These are phyloP conservation scores for Papilio glaucus DNA, from an alignment of 1,140 invertebrate species.

Conservation along the genomic window DNA sequence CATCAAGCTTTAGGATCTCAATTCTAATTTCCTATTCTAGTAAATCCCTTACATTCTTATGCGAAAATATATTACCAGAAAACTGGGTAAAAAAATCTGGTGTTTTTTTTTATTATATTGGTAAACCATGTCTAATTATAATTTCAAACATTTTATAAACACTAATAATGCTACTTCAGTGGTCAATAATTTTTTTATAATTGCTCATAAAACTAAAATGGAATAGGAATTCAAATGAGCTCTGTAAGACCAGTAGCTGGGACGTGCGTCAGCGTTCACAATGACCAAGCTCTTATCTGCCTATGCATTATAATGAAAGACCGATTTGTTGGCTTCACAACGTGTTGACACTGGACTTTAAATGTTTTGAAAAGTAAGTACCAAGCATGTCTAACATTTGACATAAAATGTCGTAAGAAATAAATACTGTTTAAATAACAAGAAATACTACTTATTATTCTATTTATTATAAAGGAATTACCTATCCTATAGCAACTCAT, in stretches of 20 bases:
- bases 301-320: slow-evolving; percentile 12
- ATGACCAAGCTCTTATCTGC: slow-evolving; percentile 2
- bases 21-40: slow-evolving; percentile 14
- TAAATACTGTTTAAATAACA: not conserved
- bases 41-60: not conserved
- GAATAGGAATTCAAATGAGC: slow-evolving; percentile 8
- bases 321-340: slow-evolving; percentile 11
- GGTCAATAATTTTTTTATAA: not conserved
- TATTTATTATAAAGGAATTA: not conserved
- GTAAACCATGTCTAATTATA: not conserved
- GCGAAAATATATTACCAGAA: not conserved
- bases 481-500: too few species aligned
- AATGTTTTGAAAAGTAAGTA: slow-evolving; percentile 9
- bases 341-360: slow-evolving; percentile 14
- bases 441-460: not conserved
- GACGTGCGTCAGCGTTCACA: slow-evolving; percentile 13
- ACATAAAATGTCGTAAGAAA: not conserved
- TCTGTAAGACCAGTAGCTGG: slow-evolving; percentile 9
- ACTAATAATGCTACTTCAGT: not conserved
- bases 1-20: slow-evolving; percentile 23
- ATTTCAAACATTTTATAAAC: not conserved
- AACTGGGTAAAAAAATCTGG: not conserved
- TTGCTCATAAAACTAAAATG: not conserved
- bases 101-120: not conserved
- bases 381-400: not conserved